Conservation (phyloP, 2,113 vertebrate species). For the Pseudopipra pipra region DNA sequence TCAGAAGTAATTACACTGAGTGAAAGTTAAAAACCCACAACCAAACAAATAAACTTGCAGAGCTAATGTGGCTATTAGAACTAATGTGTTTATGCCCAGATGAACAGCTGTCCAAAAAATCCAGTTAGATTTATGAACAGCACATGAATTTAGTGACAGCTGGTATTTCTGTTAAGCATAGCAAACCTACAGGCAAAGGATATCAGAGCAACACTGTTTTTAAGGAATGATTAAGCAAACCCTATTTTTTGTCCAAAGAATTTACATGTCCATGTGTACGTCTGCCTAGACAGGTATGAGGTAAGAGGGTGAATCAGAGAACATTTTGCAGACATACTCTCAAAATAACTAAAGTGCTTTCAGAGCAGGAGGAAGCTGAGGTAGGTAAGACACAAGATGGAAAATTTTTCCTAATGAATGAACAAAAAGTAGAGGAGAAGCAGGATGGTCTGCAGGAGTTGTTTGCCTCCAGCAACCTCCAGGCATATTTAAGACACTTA, state of each 20-base stretch:
- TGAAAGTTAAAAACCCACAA: slow-evolving; percentile 9
- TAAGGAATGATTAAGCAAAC: not conserved
- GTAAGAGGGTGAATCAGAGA: not conserved
- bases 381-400: not conserved
- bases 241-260: not conserved
- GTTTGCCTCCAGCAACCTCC: slow-evolving; percentile 35
- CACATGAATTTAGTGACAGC: slow-evolving; percentile 33
- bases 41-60: slow-evolving; percentile 19
- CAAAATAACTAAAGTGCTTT: not conserved
- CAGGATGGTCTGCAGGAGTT: slow-evolving; percentile 1
- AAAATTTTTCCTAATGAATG: slow-evolving; percentile 7
- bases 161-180: slow-evolving; percentile 29
- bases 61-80: slow-evolving; percentile 26
- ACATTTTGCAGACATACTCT: not conserved
- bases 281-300: fast-evolving
- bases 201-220: not conserved
- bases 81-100: slow-evolving; percentile 49
- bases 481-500: slow-evolving; percentile 60
- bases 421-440: not conserved
- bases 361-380: not conserved
- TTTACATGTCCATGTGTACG: fast-evolving
- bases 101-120: slow-evolving; percentile 60
- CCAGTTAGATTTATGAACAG: not conserved
- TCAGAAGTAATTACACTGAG: slow-evolving; percentile 17
- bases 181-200: slow-evolving; percentile 24